Evolutionary conservation across 2,113 vertebrate genomes (phyloP).

Genomic region (Chionomys nivalis): DNA sequence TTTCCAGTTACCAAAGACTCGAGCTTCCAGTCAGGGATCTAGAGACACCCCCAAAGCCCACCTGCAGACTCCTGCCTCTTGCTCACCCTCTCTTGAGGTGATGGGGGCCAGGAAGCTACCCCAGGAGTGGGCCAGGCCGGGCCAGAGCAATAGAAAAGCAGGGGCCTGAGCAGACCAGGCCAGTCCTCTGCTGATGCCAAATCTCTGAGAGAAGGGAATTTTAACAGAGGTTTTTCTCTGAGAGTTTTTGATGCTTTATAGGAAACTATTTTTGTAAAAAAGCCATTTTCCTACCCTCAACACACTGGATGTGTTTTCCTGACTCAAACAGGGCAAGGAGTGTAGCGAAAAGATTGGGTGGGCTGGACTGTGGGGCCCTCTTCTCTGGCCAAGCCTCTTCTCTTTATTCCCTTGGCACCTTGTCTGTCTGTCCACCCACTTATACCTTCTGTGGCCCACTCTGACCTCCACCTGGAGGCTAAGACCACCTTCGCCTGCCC

Average conservation of each 20-base stretch:
- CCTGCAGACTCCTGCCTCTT: constrained; percentile 45
- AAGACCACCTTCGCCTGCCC: constrained; percentile 35
- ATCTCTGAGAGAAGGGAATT: constrained; percentile 75
- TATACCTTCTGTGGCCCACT: constrained; percentile 31
- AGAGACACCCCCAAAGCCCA: constrained; percentile 68
- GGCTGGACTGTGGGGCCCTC: constrained; percentile 40
- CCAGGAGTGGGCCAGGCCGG: constrained; percentile 74
- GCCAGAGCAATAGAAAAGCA: constrained; percentile 76
- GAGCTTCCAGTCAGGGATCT: constrained; percentile 87
- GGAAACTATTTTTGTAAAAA: constrained; percentile 76
- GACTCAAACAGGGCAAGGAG: constrained; percentile 54
- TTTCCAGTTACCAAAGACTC: constrained; percentile 88
- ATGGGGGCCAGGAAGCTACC: constrained; percentile 35
- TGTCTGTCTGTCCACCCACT: constrained; percentile 33
- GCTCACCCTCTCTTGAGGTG: constrained; percentile 19
- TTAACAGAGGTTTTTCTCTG: constrained; percentile 76
- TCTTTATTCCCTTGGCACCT: constrained; percentile 32
- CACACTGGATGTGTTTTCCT: constrained; percentile 79
- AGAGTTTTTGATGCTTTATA: constrained; percentile 77
- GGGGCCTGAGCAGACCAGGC: constrained; percentile 46
- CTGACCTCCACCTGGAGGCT: not conserved
- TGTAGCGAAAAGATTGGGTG: not conserved
- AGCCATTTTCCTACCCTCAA: constrained; percentile 63
- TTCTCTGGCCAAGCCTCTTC: constrained; percentile 45
- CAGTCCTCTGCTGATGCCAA: constrained; percentile 74